These are phyloP conservation scores for Callyntrura sp. DNA, from an alignment of 2,888 invertebrate species.

Conservation along the genomic window DNA sequence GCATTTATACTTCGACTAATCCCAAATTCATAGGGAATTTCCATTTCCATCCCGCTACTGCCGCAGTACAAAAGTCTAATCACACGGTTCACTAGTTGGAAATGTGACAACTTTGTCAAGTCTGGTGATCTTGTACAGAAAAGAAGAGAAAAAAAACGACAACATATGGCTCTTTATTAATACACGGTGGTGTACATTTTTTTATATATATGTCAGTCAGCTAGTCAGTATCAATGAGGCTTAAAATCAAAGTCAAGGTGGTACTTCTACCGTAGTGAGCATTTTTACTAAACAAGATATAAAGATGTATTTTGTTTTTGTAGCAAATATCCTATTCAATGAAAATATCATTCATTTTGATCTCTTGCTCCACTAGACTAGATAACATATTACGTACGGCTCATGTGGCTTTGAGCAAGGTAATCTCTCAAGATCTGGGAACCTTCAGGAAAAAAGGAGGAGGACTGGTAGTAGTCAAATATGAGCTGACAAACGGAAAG, in stretches of 20 bases:
- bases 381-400: conserved; percentile 28
- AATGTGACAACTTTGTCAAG: conserved; percentile 8
- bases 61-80: not conserved
- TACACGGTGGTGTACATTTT: too few species aligned
- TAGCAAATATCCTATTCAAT: not conserved
- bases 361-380: conserved; percentile 19
- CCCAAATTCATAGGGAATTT: too few species aligned
- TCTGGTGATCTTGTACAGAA: not conserved
- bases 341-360: conserved; percentile 36
- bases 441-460: not conserved
- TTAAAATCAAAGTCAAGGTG: conserved; percentile 67
- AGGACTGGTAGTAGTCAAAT: not conserved
- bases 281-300: not conserved
- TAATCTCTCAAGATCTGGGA: conserved; percentile 43
- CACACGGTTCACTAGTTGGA: not conserved
- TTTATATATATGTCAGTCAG: conserved; percentile 52
- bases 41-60: not conserved
- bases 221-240: conserved; percentile 49
- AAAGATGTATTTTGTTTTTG: not conserved
- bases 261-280: not conserved
- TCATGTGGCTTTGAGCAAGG: conserved; percentile 44
- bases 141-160: conserved; percentile 14
- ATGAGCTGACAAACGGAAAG: not conserved
- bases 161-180: too few species aligned
- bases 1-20: too few species aligned